Conservation (phyloP, 1,140 invertebrate species). For the Conus betulinus region DNA sequence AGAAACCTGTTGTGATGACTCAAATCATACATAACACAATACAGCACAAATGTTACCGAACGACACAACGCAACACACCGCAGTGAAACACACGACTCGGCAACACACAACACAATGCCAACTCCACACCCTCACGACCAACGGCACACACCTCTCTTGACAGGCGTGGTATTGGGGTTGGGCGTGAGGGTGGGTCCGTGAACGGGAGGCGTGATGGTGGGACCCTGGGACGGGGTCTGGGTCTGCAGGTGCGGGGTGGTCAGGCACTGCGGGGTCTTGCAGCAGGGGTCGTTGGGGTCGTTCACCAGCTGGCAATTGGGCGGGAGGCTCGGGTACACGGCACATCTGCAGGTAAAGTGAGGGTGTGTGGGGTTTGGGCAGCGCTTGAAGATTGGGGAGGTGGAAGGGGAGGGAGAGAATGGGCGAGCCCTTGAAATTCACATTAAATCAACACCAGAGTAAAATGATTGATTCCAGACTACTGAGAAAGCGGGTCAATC, state of each 20-base stretch:
- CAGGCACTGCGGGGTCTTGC: conserved; percentile 36
- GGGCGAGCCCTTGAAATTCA: neutral
- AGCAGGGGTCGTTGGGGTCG: conserved; percentile 55
- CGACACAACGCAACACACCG: neutral
- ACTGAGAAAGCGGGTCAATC: too few species aligned
- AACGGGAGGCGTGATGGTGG: conserved; percentile 4
- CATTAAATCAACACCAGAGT: too few species aligned
- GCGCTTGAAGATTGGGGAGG: neutral
- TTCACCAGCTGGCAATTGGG: conserved; percentile 49
- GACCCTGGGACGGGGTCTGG: neutral
- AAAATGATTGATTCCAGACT: too few species aligned
- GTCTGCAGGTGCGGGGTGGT: conserved; percentile 2
- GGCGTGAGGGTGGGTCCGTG: neutral
- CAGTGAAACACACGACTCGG: neutral
- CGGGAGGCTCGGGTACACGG: conserved; percentile 49
- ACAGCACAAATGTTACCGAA: neutral
- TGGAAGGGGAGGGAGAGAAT: neutral
- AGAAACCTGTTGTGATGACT: too few species aligned
- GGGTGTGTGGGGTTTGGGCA: neutral
- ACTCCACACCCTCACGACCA: too few species aligned
- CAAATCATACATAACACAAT: neutral
- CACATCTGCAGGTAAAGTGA: conserved; percentile 46
- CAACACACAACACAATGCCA: neutral
- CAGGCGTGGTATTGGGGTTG: neutral
- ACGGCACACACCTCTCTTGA: neutral